phyloP scores from a whole-genome alignment of 2,888 invertebrate species.

The Ochropleura plecta region DNA sequence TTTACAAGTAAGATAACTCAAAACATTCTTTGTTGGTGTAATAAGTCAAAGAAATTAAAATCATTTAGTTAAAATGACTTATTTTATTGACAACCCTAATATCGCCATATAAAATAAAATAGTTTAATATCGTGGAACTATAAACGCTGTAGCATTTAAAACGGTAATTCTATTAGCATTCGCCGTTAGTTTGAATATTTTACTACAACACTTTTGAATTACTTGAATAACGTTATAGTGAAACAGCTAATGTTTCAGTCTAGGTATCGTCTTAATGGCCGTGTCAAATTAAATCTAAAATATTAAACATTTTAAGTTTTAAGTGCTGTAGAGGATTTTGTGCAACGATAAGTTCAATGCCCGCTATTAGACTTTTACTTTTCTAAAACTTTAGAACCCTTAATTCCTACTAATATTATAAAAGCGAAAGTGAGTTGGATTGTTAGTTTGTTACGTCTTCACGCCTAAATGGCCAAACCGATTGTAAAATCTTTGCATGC shows the following conservation, averaged over 20 bases:
- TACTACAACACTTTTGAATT: conserved; percentile 45
- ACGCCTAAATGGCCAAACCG: too few relatives aligned
- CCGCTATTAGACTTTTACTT: not conserved
- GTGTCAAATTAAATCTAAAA: conserved; percentile 28
- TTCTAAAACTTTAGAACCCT: not conserved
- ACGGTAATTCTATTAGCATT: conserved; percentile 58
- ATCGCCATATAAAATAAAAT: conserved; percentile 39
- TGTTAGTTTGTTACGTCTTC: too few relatives aligned
- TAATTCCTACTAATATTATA: too few relatives aligned
- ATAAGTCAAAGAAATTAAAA: not conserved
- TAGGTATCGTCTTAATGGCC: conserved; percentile 40
- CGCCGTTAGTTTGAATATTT: conserved; percentile 52
- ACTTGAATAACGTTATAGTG: conserved; percentile 44
- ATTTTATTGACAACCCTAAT: conserved; percentile 24
- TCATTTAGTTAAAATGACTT: not conserved
- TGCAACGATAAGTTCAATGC: conserved; percentile 2
- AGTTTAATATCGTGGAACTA: conserved; percentile 51
- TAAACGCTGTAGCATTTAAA: conserved; percentile 54
- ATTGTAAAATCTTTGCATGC: too few relatives aligned
- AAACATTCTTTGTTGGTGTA: not conserved
- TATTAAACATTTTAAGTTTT: conserved; percentile 31
- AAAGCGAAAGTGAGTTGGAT: too few relatives aligned
- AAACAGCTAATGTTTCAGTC: conserved; percentile 37
- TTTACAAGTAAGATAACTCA: not conserved
- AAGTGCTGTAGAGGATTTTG: conserved; percentile 7